Evolutionary conservation across 2,888 invertebrate species (phyloP).

Genomic region (Luperina testacea): DNA sequence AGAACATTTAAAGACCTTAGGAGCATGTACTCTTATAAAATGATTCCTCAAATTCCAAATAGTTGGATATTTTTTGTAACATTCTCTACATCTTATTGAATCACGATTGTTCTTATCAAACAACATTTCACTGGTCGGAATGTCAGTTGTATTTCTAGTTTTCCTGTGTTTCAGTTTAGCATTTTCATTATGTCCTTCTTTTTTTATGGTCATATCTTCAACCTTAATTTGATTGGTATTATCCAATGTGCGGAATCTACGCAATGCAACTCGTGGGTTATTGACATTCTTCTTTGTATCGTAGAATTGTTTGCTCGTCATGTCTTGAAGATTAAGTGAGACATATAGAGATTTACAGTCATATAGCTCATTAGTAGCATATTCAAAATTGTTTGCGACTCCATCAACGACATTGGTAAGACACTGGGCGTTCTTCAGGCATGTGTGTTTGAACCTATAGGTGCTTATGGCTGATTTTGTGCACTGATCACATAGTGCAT

Average conservation of each 20-base stretch:
- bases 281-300: conserved; percentile 65
- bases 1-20: conserved; percentile 75
- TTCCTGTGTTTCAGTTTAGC: conserved; percentile 45
- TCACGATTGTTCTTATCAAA: conserved; percentile 68
- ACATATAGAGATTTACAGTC: conserved; percentile 75
- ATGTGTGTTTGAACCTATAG: conserved; percentile 75
- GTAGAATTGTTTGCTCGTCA: conserved; percentile 73
- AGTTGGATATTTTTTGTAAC: conserved; percentile 73
- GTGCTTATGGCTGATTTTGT: conserved; percentile 70
- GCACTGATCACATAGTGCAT: conserved; percentile 76
- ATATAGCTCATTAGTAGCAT: conserved; percentile 57
- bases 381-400: conserved; percentile 69
- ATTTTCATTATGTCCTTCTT: conserved; percentile 30
- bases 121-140: conserved; percentile 74
- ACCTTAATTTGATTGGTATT: conserved; percentile 49
- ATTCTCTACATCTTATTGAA: conserved; percentile 75
- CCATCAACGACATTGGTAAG: conserved; percentile 71
- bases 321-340: conserved; percentile 71
- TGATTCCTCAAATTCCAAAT: conserved; percentile 76
- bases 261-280: conserved; percentile 66
- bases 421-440: conserved; percentile 69
- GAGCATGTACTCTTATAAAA: conserved; percentile 78
- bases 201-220: conserved; percentile 39
- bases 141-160: conserved; percentile 41
- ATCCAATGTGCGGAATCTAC: conserved; percentile 66